Base-by-base conservation (phyloP, 2,888 invertebrate genomes). In the Pogonocherus hispidulus region DNA sequence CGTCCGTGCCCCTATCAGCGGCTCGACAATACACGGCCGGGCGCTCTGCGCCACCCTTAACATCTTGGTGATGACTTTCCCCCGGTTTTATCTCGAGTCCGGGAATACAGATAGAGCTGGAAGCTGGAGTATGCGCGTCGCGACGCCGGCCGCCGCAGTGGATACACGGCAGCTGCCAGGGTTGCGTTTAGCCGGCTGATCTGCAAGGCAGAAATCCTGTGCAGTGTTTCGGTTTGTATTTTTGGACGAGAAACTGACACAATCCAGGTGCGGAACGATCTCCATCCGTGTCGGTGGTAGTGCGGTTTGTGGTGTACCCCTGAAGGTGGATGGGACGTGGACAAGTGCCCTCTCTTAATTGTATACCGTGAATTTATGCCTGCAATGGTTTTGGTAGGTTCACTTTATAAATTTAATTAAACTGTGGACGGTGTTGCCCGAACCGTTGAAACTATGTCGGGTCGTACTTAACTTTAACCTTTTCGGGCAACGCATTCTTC, bases 91-190 rank as follows among this genome's bases (percentile, higher is more conserved):
- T 80, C 81, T 80, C 79, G 78, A 78, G 79, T 81, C 81, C 81
- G 80, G 80, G 81, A 77, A 78, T 77, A 81, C 78, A 81, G 81
- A 81, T 79, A 81, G 82, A 80, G 82, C 81, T 80, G 82, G 82
- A 82, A 78, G 81, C 81, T 81, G 83, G 83, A 81, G 82, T 74
- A 76, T 83, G 83, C 83, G 83, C 83, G 78, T 76, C 79, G 73
- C 72, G 76, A 75, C 72, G 77, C 80, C 80, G 63, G 69, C 77
- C 81, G 81, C 83, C 84, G 84, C 84, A 84, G 84, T 84, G 83
- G 81, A 82, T 80, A 76, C 81, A 80, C 83, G 83, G 83, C 82
- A 78, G 82, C 83, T 81, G 81, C 80, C 79, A 80, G 83, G 84
- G 83, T 80, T 75, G 81, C 79, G 78, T 79, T 77, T 72, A 73